Evolutionary conservation across 2,888 invertebrate genomes (phyloP).

Genomic region (Lasioglossum pauxillum): DNA sequence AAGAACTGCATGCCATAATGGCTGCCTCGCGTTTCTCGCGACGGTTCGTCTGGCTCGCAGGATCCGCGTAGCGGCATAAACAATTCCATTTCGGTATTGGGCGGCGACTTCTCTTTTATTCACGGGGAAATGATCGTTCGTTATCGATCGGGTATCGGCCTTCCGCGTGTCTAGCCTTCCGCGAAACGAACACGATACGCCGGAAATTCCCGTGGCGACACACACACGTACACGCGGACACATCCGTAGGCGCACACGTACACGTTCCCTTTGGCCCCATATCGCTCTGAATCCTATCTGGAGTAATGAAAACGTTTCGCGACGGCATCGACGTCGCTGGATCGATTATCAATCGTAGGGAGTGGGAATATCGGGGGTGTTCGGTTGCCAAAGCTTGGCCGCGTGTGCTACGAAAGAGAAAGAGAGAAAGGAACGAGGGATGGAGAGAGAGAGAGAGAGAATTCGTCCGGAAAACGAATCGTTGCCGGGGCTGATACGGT

Average conservation of each 20-base stretch:
- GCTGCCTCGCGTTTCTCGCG: background rate
- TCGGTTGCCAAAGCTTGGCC: background rate
- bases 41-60: background rate
- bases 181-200: conserved; percentile 13
- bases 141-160: conserved; percentile 1
- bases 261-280: conserved; percentile 1
- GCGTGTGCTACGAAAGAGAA: background rate
- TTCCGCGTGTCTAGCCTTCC: conserved; percentile 12
- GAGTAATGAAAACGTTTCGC: conserved; percentile 21
- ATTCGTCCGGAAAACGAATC: conserved; percentile 20
- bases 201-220: conserved; percentile 6
- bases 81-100: conserved; percentile 6
- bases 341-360: conserved; percentile 33
- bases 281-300: background rate
- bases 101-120: background rate
- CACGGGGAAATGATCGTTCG: conserved; percentile 11
- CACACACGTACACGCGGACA: background rate
- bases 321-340: background rate
- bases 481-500: conserved; percentile 2
- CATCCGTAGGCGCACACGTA: background rate
- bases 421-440: background rate
- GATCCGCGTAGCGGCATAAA: background rate
- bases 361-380: background rate
- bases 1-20: background rate
- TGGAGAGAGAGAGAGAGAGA: background rate